Evolutionary conservation across 1,140 invertebrate species (phyloP).

Genomic region (Platorchestia sp.): DNA sequence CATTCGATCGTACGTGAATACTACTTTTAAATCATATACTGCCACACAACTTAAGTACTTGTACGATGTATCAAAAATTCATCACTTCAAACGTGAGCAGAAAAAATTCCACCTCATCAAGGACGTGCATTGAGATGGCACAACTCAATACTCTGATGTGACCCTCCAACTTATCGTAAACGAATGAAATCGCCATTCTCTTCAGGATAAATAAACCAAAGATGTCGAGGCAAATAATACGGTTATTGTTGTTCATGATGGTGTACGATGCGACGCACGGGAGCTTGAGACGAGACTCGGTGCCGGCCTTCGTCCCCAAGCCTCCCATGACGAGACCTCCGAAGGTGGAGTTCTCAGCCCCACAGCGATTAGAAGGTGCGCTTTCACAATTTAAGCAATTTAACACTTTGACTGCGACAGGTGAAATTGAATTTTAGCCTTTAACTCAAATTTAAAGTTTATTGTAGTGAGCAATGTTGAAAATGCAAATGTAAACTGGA

Average conservation of each 20-base stretch:
- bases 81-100: too few relatives aligned
- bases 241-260: not conserved
- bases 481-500: too few relatives aligned
- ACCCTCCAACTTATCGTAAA: not conserved
- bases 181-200: not conserved
- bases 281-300: not conserved
- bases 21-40: too few relatives aligned
- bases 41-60: too few relatives aligned
- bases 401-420: too few relatives aligned
- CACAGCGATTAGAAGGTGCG: not conserved
- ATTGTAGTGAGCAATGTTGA: too few relatives aligned
- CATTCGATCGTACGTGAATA: too few relatives aligned
- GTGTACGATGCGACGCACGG: not conserved
- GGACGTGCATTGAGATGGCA: not conserved
- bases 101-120: not conserved
- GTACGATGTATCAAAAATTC: too few relatives aligned
- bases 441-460: too few relatives aligned
- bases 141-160: not conserved
- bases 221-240: not conserved
- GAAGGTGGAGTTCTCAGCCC: not conserved
- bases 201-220: not conserved
- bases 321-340: not conserved
- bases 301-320: not conserved
- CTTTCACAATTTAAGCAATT: too few relatives aligned
- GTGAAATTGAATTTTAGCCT: too few relatives aligned